These are phyloP conservation scores for Cinara cedri DNA, from an alignment of 2,888 invertebrate genomes.

Conservation along the genomic window DNA sequence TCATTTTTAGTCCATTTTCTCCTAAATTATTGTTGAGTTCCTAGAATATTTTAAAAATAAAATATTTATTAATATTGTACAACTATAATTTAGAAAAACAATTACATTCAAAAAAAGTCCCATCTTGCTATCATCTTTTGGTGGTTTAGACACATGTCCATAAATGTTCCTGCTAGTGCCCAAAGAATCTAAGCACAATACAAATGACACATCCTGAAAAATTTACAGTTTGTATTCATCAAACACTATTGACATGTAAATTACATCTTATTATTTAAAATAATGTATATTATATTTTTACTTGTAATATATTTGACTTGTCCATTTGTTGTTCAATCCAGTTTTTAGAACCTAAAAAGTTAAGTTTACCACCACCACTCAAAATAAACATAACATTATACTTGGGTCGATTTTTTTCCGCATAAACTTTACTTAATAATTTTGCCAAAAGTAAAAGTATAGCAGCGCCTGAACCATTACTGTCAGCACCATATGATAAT, in stretches of 20 bases:
- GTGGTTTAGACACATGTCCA: conserved; percentile 96
- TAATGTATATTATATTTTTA: conserved; percentile 3
- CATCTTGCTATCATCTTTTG: conserved; percentile 81
- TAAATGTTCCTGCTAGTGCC: conserved; percentile 72
- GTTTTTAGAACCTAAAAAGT: conserved; percentile 93
- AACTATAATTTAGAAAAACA: background rate
- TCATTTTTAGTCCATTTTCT: conserved; percentile 67
- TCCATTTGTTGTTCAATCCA: conserved; percentile 95
- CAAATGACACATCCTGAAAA: conserved; percentile 83
- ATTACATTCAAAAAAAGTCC: conserved; percentile 64
- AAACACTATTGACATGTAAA: conserved; percentile 20
- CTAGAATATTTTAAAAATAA: conserved; percentile 4
- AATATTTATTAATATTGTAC: background rate
- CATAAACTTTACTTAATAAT: conserved; percentile 85
- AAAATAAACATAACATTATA: conserved; percentile 86
- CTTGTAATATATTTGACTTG: conserved; percentile 67
- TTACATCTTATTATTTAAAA: background rate
- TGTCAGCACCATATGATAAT: conserved; percentile 86
- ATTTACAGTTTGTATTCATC: conserved; percentile 58
- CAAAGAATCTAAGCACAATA: conserved; percentile 86
- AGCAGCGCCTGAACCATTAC: conserved; percentile 89
- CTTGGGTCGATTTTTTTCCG: conserved; percentile 74
- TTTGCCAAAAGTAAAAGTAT: conserved; percentile 86
- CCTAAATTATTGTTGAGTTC: conserved; percentile 53
- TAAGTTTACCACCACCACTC: conserved; percentile 89